A percentile compares a stretch with the other conserved stretches of the same genome.
Evolutionary conservation across 2,113 vertebrate genomes (phyloP).

Genomic region (Oncorhynchus mykiss): DNA sequence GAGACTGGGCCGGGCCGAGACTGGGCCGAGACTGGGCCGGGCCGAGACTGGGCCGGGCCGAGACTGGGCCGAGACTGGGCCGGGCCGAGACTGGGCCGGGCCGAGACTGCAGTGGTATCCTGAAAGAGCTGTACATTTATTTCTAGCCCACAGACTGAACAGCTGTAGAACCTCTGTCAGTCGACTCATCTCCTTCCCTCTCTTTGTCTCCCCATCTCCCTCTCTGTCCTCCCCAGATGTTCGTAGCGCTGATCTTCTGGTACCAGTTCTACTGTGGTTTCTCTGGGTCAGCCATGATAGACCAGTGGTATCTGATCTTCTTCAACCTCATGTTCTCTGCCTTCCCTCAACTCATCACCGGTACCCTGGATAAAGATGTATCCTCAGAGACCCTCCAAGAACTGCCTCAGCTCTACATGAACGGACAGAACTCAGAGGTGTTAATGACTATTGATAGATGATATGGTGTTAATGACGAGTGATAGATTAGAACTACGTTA

Average conservation of each 20-base stretch:
- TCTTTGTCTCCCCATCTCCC: not conserved
- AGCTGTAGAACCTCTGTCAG: not conserved
- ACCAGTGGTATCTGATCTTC: conserved; percentile 99
- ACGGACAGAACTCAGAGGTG: conserved; percentile 93
- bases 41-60: too few species aligned
- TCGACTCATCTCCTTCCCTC: not conserved
- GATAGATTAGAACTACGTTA: too few species aligned
- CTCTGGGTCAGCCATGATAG: conserved; percentile 94
- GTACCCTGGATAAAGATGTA: conserved; percentile 92
- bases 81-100: too few species aligned
- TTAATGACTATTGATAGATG: too few species aligned
- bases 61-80: too few species aligned
- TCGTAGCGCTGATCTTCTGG: conserved; percentile 96
- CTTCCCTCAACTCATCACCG: conserved; percentile 94
- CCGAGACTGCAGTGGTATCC: too few species aligned
- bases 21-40: too few species aligned
- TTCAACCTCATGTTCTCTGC: conserved; percentile 98
- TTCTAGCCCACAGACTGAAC: too few species aligned
- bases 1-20: too few species aligned
- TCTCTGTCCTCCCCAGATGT: conserved; percentile 80
- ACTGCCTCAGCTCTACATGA: conserved; percentile 89
- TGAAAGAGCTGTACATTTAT: too few species aligned
- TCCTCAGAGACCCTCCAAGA: conserved; percentile 82
- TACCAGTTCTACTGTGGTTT: conserved; percentile 99
- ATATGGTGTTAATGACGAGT: too few species aligned